Evolutionary conservation across 2,113 vertebrate species (phyloP).

Genomic region (Patagioenas fasciata): DNA sequence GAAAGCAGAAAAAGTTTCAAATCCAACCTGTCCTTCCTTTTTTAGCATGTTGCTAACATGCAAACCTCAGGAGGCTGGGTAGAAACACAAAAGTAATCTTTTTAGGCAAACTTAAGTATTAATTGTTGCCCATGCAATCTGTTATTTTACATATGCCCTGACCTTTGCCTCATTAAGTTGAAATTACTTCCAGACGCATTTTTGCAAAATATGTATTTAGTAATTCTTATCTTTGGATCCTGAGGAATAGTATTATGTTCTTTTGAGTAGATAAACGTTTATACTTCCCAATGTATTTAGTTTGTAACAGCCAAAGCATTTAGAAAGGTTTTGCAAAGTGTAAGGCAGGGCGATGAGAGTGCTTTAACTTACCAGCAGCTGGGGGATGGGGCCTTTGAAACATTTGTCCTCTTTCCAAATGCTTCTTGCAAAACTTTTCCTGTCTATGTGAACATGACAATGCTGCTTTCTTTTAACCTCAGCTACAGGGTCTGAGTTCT

Average conservation of each 20-base stretch:
- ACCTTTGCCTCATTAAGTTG: not conserved
- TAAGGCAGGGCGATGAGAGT: not conserved
- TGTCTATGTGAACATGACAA: accelerated
- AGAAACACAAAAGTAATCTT: not conserved
- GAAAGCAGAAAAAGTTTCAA: not conserved
- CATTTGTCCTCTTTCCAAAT: not conserved
- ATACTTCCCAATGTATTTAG: not conserved
- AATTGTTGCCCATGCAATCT: not conserved
- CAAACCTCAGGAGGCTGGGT: not conserved
- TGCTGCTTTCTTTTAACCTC: not conserved
- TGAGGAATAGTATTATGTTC: not conserved
- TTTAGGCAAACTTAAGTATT: not conserved
- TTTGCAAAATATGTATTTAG: not conserved
- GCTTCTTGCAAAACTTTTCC: not conserved
- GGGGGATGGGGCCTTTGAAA: not conserved
- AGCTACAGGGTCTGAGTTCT: not conserved
- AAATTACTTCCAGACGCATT: constrained; percentile 1
- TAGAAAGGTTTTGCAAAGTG: not conserved
- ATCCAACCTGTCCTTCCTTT: not conserved
- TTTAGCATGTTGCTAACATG: not conserved
- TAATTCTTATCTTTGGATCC: not conserved
- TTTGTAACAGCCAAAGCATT: not conserved
- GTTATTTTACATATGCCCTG: constrained; percentile 5
- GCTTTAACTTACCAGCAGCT: not conserved
- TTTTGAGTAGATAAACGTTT: not conserved